phyloP scores from a whole-genome alignment of 2,888 invertebrate genomes.

The Piscicola geometra region DNA sequence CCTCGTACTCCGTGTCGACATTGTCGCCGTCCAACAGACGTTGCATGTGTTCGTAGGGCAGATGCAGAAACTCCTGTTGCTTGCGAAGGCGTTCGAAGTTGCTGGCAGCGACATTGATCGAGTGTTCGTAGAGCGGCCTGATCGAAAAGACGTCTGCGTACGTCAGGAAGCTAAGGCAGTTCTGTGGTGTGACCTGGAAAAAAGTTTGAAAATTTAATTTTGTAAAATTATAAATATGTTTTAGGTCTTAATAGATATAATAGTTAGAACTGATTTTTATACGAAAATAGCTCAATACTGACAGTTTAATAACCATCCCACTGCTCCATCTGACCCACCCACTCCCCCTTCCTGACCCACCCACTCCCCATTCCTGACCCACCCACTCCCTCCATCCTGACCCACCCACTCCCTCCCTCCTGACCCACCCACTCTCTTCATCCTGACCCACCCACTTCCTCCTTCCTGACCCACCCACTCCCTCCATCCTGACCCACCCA shows the following conservation, averaged over 20 bases:
- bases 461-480: no score
- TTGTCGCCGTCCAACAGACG: constrained; percentile 51
- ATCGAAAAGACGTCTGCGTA: constrained; percentile 44
- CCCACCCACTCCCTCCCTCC: no score
- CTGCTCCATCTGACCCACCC: no score
- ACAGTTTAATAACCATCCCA: constrained; percentile 5
- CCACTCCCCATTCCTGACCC: no score
- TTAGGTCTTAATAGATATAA: background rate
- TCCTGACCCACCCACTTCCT: no score
- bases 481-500: no score
- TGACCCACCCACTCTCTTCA: no score
- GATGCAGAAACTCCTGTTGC: constrained; percentile 50
- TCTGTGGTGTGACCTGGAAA: constrained; percentile 34
- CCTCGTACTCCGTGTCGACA: constrained; percentile 53
- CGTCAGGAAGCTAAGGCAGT: constrained; percentile 43
- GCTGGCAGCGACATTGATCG: constrained; percentile 36
- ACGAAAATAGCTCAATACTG: background rate
- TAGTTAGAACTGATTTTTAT: background rate
- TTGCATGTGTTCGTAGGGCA: constrained; percentile 48
- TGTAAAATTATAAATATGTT: background rate
- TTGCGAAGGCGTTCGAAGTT: constrained; percentile 46
- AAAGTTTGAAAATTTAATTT: background rate
- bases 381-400: no score
- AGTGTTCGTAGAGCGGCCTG: constrained; percentile 40
- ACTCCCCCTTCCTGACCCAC: no score